These are phyloP conservation scores for Haliclona indistincta DNA, from an alignment of 37 sponge, comb jelly and placozoan species.

Conservation along the genomic window DNA sequence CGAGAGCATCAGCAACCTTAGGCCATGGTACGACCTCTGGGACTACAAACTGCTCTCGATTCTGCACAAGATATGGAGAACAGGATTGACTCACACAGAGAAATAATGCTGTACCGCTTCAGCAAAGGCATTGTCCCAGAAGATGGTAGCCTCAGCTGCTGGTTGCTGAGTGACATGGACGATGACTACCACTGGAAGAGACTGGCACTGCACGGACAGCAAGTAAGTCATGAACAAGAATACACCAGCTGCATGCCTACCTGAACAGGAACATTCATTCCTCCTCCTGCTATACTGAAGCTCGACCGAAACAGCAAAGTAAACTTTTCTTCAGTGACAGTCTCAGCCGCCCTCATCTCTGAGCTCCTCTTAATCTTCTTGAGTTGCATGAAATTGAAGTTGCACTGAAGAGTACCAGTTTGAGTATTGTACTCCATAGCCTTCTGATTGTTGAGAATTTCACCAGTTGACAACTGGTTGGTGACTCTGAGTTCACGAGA, in stretches of 20 bases:
- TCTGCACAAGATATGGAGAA: conserved; percentile 8
- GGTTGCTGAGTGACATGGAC: conserved; percentile 96
- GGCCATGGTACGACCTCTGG: conserved; percentile 79
- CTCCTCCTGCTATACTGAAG: conserved; percentile 74
- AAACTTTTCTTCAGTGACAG: conserved; percentile 95
- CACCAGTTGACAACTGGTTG: conserved; percentile 38
- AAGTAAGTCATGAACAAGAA: background rate
- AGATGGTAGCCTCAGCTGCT: conserved; percentile 94
- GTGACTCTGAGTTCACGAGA: conserved; percentile 45
- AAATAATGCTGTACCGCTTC: conserved; percentile 64
- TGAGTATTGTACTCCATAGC: conserved; percentile 73
- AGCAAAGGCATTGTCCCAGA: conserved; percentile 98
- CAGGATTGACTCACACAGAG: background rate
- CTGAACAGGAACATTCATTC: conserved; percentile 60
- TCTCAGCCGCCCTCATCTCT: conserved; percentile 74
- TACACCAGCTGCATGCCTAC: background rate
- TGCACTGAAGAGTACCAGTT: conserved; percentile 57
- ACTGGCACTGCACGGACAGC: conserved; percentile 3
- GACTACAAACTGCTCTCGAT: conserved; percentile 59
- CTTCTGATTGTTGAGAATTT: conserved; percentile 74
- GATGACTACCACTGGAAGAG: conserved; percentile 92
- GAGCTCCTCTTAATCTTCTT: conserved; percentile 66
- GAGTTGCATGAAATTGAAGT: conserved; percentile 80
- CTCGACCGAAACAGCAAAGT: conserved; percentile 80
- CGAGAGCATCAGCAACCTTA: conserved; percentile 65